A percentile compares a stretch with the other conserved stretches of the same genome.
Conservation (phyloP, 2,888 invertebrate genomes). For the Drosophila prolongata region DNA sequence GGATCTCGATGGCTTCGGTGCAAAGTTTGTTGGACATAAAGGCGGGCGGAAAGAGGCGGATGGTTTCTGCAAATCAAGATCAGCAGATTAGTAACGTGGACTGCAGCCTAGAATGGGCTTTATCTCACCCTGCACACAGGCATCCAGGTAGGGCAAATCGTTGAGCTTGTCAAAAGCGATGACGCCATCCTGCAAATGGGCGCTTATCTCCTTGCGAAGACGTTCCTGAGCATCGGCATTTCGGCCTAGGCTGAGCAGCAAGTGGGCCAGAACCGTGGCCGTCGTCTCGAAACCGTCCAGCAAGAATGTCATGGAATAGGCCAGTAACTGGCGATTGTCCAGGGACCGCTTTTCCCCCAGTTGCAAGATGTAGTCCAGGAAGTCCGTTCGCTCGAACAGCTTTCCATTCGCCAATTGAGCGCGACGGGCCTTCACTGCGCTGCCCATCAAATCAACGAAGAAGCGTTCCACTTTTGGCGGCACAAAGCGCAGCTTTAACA, state of each 20-base stretch:
- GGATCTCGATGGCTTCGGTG: constrained; percentile 68
- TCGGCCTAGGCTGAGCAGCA: constrained; percentile 74
- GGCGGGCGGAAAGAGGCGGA: constrained; percentile 77
- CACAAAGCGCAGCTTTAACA: constrained; percentile 71
- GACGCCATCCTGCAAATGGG: constrained; percentile 50
- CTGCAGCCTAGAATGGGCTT: fast-evolving
- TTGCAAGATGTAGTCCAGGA: constrained; percentile 81
- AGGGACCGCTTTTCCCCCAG: constrained; percentile 75
- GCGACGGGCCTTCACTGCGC: constrained; percentile 70
- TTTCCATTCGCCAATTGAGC: constrained; percentile 38
- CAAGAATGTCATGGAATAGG: constrained; percentile 82
- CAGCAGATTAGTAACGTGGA: not conserved
- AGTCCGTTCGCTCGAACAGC: constrained; percentile 76
- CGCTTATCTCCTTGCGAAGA: constrained; percentile 72
- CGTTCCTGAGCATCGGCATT: constrained; percentile 68
- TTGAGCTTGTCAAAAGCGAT: constrained; percentile 77
- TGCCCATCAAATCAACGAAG: constrained; percentile 71
- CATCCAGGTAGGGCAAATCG: constrained; percentile 81
- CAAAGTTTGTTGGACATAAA: constrained; percentile 71
- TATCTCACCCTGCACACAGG: constrained; percentile 79
- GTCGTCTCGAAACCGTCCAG: constrained; percentile 84
- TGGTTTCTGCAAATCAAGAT: constrained; percentile 58
- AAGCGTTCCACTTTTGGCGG: constrained; percentile 86
- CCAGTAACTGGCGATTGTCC: constrained; percentile 58
- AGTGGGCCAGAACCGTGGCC: constrained; percentile 69